Evolutionary conservation across 2,797 vertebrate species (phyloP), one percentile per base, ranked within the genome.

Genomic region (Cirrhinus molitorella): DNA sequence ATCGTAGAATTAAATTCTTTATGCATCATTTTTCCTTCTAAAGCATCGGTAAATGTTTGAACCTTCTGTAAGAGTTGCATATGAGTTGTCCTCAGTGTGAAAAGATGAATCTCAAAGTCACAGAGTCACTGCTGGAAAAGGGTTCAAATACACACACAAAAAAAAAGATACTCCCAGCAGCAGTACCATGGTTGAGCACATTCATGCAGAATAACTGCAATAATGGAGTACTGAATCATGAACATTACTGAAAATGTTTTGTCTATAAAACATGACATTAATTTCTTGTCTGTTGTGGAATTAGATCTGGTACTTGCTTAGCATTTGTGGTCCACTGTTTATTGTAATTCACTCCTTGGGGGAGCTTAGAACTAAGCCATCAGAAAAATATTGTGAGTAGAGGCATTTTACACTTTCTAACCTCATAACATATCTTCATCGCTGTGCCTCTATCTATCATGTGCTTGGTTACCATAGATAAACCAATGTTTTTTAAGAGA

Each of bases 321-420:
- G 49, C 14, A 57, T 67, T 66, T 45, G 19, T 37, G 21, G 45
- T 61, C 5, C 2, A 74, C 31, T 49, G 74, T 67, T 77, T 72
- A 81, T 25, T 81, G 70, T 25, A 86, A 49, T 82, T 84, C 82
- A 59, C 79, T 66, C 77, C 43, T 67, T 73, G 59, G 25, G 49
- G 68, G 23, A 73, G 57, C 80, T 59, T 19, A n/a, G 47, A 77
- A 70, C 47, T 63, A 82, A 82, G 76, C 23, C 79, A 63, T 73
- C 76, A 81, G 23, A 25, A 59, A 72, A 71, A 84, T 78, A 83
- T 82, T 67, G 71, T 81, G 78, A 82, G 65, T 83, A 75, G 45
- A 66, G 5, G 77, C 47, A 65, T 81, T 83, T 57, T 51, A 79
- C 78, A n/a, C 79, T 86, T 72, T 88, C 74, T 81, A 43, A 11